Percentiles rank a stretch among this genome's conserved stretches.
These are phyloP conservation scores for Furnarius figulus DNA, from an alignment of 2,113 vertebrate genomes.

Conservation along the genomic window DNA sequence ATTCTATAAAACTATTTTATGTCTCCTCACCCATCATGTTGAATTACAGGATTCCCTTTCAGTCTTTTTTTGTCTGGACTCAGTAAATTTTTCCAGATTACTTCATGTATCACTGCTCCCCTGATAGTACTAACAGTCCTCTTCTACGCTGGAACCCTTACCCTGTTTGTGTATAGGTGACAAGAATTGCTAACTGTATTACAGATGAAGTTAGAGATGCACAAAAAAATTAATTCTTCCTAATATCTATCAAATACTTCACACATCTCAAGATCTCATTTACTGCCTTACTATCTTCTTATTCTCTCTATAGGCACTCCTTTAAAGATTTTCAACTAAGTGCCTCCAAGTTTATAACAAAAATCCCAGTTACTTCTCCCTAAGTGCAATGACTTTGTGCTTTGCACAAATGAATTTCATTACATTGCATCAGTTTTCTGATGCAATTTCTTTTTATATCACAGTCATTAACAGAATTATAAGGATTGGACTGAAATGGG, in stretches of 20 bases:
- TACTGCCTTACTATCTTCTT: not conserved
- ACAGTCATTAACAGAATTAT: not conserved
- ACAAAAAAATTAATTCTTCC: not conserved
- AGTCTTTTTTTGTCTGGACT: not conserved
- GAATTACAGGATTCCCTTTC: not conserved
- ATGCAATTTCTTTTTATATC: not conserved
- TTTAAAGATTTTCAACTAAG: not conserved
- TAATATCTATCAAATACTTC: not conserved
- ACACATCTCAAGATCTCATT: not conserved
- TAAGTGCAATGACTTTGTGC: not conserved
- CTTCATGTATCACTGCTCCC: accelerated
- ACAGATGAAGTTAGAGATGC: not conserved
- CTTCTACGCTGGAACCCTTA: not conserved
- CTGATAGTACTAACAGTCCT: not conserved
- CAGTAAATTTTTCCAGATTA: not conserved
- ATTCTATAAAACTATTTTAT: not conserved
- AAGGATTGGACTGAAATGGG: not conserved
- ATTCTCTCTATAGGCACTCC: no score
- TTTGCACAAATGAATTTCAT: not conserved
- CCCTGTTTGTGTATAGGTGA: not conserved
- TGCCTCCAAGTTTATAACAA: not conserved
- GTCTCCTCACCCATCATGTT: not conserved
- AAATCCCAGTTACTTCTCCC: not conserved
- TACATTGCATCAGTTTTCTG: not conserved
- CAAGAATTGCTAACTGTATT: not conserved